Evolutionary conservation across 2,797 vertebrate species (phyloP).

Genomic region (Microhierax caerulescens): DNA sequence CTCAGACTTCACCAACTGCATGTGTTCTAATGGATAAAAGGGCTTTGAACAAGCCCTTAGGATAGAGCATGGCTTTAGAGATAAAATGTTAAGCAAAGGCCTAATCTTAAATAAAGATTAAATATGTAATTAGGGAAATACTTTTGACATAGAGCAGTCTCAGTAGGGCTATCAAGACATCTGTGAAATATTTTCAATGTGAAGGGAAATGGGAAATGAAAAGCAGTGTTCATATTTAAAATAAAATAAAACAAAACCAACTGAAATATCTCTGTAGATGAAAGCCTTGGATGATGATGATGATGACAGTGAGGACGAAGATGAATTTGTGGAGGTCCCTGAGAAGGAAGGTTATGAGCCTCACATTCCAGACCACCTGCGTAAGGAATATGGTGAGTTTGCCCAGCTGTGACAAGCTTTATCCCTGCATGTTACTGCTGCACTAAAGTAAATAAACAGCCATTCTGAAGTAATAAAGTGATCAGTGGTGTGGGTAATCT

Average conservation of each 20-base stretch:
- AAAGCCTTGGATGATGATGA: conserved; percentile 65
- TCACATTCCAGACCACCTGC: conserved; percentile 87
- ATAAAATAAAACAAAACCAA: not conserved
- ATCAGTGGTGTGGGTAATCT: conserved; percentile 73
- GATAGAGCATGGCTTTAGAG: not conserved
- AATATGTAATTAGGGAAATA: conserved; percentile 12
- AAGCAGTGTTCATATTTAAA: not conserved
- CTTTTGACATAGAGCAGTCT: not conserved
- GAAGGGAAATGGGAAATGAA: not conserved
- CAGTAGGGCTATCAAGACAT: not conserved
- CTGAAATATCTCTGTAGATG: conserved; percentile 64
- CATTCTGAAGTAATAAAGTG: conserved; percentile 74
- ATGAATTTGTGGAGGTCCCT: conserved; percentile 91
- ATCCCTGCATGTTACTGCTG: conserved; percentile 62
- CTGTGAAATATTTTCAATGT: not conserved
- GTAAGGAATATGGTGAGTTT: conserved; percentile 88
- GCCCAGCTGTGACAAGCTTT: conserved; percentile 69
- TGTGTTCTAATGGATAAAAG: conserved; percentile 18
- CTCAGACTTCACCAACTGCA: not conserved
- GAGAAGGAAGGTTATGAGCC: conserved; percentile 95
- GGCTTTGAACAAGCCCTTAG: conserved; percentile 29
- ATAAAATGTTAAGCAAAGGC: not conserved
- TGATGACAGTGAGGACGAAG: conserved; percentile 74
- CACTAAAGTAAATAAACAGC: conserved; percentile 77
- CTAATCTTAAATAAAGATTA: not conserved